Base-by-base conservation (phyloP, 2,113 vertebrate genomes). In the Aspidoscelis tigris region DNA sequence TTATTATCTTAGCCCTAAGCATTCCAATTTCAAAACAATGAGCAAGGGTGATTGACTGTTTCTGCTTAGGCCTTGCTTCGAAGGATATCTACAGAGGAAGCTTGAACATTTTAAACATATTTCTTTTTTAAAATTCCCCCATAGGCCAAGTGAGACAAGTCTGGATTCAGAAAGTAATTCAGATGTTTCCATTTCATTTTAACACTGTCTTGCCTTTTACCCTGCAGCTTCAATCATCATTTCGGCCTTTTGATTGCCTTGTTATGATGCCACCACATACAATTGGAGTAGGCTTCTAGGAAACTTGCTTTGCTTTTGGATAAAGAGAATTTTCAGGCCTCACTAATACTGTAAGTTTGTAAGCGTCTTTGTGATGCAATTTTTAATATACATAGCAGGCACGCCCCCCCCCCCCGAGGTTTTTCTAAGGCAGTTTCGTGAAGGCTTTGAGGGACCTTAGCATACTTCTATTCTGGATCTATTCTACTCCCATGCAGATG, bases 251-350 rank as follows among this genome's bases (percentile, higher is more conserved):
- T 68, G 33, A 87, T 88, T 90, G 76, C 79, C 82, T 65, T 87
- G 77, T 84, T 78, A 79, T 64, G n/a, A 72, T 89, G 84, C 82
- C 61, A 73, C 43, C 81, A 24, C 55, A 0, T 85, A 76, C 16
- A 86, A 85, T 86, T 92, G 78, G 72, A 92, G 88, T 16, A 64
- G 69, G 78, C 86, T 92, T 86, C 86, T 61, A 76, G 22, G 50
- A 89, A 77, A 76, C 74, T 89, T 78, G 86, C 92, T 92, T 92
- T 93, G 90, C 93, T 93, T 93, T 93, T 88, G 84, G 53, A 64
- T 89, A 90, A 87, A 89, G 86, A 73, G 79, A 50, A 87, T 86
- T 93, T 80, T 83, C 88, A 66, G 8, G 79, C 92, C 93, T 93
- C 85, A 61, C 88, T 81, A 86, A 88, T 79, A 70, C 87, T 89